Percentiles rank a stretch among this genome's conserved stretches.
phyloP scores from a whole-genome alignment of 2,888 invertebrate species.

The Hirtodrosophila duncani region DNA sequence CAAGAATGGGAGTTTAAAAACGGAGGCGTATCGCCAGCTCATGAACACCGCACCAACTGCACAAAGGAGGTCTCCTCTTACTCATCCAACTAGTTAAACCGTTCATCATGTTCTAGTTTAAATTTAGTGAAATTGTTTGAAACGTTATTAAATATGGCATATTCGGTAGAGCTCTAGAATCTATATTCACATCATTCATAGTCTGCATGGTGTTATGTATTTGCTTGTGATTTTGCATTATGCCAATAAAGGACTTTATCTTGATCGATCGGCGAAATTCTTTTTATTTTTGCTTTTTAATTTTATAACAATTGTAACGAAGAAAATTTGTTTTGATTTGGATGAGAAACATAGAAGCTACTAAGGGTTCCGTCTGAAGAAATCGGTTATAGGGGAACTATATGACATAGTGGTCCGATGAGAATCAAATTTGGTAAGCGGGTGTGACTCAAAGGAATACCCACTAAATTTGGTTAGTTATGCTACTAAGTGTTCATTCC shows the following conservation, averaged over 20 bases:
- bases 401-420: no score
- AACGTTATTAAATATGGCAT: slow-evolving; percentile 61
- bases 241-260: slow-evolving; percentile 67
- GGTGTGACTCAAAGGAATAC: no score
- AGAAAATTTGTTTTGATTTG: no score
- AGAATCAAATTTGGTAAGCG: no score
- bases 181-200: slow-evolving; percentile 31
- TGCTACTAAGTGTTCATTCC: no score
- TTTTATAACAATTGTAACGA: no score
- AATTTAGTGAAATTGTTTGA: slow-evolving; percentile 47
- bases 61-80: slow-evolving; percentile 22
- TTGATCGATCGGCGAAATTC: no score
- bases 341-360: no score
- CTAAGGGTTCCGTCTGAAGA: no score
- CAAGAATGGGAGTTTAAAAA: neutral
- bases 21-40: slow-evolving; percentile 5
- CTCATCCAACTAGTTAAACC: slow-evolving; percentile 28
- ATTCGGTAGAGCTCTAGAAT: slow-evolving; percentile 26
- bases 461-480: no score
- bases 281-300: no score
- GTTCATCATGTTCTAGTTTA: slow-evolving; percentile 46
- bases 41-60: slow-evolving; percentile 26
- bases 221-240: slow-evolving; percentile 37
- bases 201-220: slow-evolving; percentile 17
- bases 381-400: no score